phyloP scores from a whole-genome alignment of 2,113 vertebrate genomes.

The Ceyx melanurus region DNA sequence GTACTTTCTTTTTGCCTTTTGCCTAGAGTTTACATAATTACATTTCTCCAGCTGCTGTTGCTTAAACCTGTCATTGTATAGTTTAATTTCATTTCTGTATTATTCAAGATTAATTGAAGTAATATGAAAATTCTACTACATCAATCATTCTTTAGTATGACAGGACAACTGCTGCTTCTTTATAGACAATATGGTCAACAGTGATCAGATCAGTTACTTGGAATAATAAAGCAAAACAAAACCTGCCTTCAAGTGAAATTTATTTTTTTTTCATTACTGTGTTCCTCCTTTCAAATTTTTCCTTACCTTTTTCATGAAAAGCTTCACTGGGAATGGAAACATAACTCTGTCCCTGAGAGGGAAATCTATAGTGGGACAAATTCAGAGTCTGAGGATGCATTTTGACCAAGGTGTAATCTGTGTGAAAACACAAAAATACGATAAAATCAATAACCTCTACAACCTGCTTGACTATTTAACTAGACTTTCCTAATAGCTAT shows the following conservation, averaged over 20 bases:
- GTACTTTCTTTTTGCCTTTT: neutral
- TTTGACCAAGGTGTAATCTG: constrained; percentile 89
- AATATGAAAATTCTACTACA: neutral
- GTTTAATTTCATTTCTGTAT: neutral
- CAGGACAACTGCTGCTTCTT: neutral
- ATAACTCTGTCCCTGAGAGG: constrained; percentile 85
- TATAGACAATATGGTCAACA: neutral
- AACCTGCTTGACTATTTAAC: neutral
- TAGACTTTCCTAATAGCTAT: neutral
- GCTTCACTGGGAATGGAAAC: constrained; percentile 90
- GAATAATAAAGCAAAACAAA: neutral
- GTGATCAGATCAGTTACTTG: neutral
- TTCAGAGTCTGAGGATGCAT: constrained; percentile 78
- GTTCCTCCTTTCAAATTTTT: neutral
- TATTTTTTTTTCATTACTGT: neutral
- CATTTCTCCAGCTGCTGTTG: neutral
- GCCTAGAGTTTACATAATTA: neutral
- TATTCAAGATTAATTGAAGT: neutral
- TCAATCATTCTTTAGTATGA: neutral
- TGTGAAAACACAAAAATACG: neutral
- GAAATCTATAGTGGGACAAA: constrained; percentile 87
- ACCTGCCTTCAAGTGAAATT: neutral
- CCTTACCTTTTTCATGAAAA: constrained; percentile 83
- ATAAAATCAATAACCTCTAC: neutral
- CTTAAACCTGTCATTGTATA: neutral